Conservation (phyloP, 2,888 invertebrate genomes). For the Dascillus cervinus region DNA sequence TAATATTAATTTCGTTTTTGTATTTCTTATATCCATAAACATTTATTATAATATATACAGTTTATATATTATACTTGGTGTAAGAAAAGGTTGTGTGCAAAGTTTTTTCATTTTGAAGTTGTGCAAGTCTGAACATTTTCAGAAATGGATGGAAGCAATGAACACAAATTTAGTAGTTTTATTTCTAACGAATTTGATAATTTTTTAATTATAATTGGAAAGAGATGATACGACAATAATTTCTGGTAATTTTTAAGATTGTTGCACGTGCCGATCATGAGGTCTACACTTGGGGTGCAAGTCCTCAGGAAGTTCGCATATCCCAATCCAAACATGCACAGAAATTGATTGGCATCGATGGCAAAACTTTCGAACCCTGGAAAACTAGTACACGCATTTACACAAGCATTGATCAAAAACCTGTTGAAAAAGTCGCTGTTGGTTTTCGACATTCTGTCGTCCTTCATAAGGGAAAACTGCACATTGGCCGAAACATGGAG, state of each 20-base stretch:
- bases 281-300: slow-evolving; percentile 69
- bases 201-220: too few species aligned
- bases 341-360: slow-evolving; percentile 19
- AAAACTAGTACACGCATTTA: slow-evolving; percentile 37
- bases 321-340: slow-evolving; percentile 42
- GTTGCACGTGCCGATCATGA: slow-evolving; percentile 57
- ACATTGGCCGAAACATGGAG: slow-evolving; percentile 84
- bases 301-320: slow-evolving; percentile 64
- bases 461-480: slow-evolving; percentile 34
- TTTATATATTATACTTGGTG: too few species aligned
- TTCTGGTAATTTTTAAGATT: slow-evolving; percentile 49
- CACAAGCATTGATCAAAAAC: slow-evolving; percentile 25
- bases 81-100: too few species aligned
- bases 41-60: too few species aligned
- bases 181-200: not conserved
- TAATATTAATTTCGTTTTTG: too few species aligned
- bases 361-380: slow-evolving; percentile 31
- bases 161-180: too few species aligned
- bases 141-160: too few species aligned
- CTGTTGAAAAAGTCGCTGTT: slow-evolving; percentile 42
- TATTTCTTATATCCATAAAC: too few species aligned
- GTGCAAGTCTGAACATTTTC: too few species aligned
- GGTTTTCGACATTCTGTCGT: slow-evolving; percentile 73
- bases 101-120: too few species aligned
- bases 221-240: too few species aligned